phyloP scores from a whole-genome alignment of 1,140 invertebrate genomes.

The Ericerus pela region DNA sequence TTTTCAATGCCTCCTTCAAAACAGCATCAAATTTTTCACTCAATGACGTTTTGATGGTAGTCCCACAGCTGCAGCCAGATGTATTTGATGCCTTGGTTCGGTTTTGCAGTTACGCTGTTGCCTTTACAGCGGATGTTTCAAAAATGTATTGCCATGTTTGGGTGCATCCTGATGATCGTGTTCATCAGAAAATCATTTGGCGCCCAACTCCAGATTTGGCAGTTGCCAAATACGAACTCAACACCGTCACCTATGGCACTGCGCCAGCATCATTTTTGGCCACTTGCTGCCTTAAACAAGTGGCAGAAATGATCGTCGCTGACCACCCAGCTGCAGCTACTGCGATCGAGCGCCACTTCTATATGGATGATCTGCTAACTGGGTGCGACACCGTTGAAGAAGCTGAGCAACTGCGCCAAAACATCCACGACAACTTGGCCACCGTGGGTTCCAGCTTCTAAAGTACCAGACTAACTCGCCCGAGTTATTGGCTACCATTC shows the following conservation, averaged over 20 bases:
- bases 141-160: conserved; percentile 19
- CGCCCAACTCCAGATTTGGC: conserved; percentile 13
- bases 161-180: conserved; percentile 14
- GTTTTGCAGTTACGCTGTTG: conserved; percentile 16
- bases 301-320: too few relatives aligned
- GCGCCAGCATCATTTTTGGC: too few relatives aligned
- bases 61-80: conserved; percentile 20
- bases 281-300: too few relatives aligned
- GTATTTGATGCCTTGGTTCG: conserved; percentile 9
- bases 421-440: not conserved
- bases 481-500: not conserved
- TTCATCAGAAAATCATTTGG: conserved; percentile 31
- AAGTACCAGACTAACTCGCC: not conserved
- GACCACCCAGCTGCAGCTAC: too few relatives aligned
- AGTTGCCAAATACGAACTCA: too few relatives aligned
- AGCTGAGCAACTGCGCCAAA: not conserved
- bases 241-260: too few relatives aligned
- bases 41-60: conserved; percentile 24
- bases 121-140: conserved; percentile 21
- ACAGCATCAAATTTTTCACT: conserved; percentile 21
- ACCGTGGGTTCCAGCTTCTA: not conserved
- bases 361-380: not conserved
- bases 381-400: not conserved
- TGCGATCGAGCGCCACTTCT: not conserved
- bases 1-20: conserved; percentile 21